Base-by-base conservation (phyloP, 2,113 vertebrate species). In the Hippocampus mohnikei region DNA sequence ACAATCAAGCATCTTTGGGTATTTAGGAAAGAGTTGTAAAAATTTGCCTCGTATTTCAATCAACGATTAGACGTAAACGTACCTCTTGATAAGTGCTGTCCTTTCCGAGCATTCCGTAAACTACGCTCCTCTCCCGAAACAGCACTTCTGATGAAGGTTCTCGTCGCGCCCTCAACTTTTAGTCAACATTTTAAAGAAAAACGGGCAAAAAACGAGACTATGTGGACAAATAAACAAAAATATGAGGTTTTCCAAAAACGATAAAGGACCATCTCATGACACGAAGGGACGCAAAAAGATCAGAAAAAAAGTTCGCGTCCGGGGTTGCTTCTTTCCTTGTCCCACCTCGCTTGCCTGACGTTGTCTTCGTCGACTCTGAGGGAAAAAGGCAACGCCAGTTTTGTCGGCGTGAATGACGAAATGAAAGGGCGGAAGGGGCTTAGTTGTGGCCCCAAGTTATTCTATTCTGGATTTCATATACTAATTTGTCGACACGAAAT, bases 11-110 rank as follows among this genome's bases (percentile, higher is more conserved):
- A 21, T 33, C 13, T 44, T 46, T 29, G 6, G 27, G 2, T 44
- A 48, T n/a, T 64, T 2, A 23, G 18, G n/a, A 11, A 25, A 13
- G 6, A 60, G 9, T 37, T 1, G 5, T 62, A 62, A 1, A 33
- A 8, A 33, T 20, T 46, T 44, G 9, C 9, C n/a, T 8, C 11
- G 2, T 44, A 11, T 58, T 58, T 12, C 23, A 48, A 48, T 66
- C 5, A 8, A 16, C 37, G 5, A 37, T 12, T 27, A 6, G 5
- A 12, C 42, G 15, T 44, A 44, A 44, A 62, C 68, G 7, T 90
- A 98, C 96, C 95, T 96, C 94, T 74, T 89, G 90, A 85, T 97
- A 98, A 62, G 93, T 84, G 20, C 60, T 64, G 61, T 94, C 94
- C 0, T 86, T 92, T 56, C 92, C 84, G 15, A 90, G 85, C 95